phyloP scores from a whole-genome alignment of 2,888 invertebrate genomes.

The Neria commutata region DNA sequence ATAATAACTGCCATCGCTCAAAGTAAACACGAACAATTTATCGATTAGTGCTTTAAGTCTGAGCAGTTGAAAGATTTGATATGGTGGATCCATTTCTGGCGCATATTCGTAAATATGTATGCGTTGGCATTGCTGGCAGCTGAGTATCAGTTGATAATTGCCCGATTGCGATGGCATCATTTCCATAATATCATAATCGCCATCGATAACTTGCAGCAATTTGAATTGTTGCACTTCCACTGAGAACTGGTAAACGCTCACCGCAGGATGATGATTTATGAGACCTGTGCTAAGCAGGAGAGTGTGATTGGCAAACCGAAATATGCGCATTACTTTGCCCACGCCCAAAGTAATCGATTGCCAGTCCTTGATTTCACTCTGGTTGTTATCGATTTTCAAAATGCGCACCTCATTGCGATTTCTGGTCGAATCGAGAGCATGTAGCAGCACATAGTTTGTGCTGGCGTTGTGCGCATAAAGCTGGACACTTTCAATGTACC shows the following conservation, averaged over 20 bases:
- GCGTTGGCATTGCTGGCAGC: conserved; percentile 47
- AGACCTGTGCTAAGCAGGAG: conserved; percentile 39
- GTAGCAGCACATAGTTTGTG: conserved; percentile 42
- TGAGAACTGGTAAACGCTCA: conserved; percentile 44
- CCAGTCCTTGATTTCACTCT: conserved; percentile 44
- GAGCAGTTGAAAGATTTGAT: conserved; percentile 46
- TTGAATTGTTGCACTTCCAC: conserved; percentile 37
- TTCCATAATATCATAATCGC: conserved; percentile 52
- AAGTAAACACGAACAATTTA: conserved; percentile 42
- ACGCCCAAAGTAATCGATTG: conserved; percentile 45
- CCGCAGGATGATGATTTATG: conserved; percentile 36
- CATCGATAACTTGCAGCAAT: conserved; percentile 47
- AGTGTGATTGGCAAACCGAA: conserved; percentile 24
- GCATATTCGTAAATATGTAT: conserved; percentile 41
- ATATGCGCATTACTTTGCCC: conserved; percentile 42
- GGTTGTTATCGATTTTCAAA: conserved; percentile 39
- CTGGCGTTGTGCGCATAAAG: conserved; percentile 14
- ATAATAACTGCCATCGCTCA: conserved; percentile 37
- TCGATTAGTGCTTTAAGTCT: conserved; percentile 44
- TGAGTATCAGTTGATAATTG: conserved; percentile 45
- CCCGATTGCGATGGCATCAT: conserved; percentile 27
- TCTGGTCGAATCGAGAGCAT: conserved; percentile 35
- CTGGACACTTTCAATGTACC: conserved; percentile 40
- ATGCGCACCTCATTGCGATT: conserved; percentile 49
- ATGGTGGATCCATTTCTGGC: conserved; percentile 15